Evolutionary conservation across 2,113 vertebrate genomes (phyloP).

Genomic region (Ploceus nigricollis): DNA sequence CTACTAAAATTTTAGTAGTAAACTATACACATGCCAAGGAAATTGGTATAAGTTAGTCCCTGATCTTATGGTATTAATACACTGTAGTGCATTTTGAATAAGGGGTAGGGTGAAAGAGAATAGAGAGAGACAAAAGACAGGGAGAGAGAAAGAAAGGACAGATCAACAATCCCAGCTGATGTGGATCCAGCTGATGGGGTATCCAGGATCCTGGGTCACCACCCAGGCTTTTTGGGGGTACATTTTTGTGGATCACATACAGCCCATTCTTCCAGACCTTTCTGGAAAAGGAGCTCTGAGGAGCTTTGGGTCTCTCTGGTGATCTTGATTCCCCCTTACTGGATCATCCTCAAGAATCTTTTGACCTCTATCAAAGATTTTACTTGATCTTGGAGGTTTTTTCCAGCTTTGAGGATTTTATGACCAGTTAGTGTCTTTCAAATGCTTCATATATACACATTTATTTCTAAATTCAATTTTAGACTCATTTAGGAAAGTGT

Average conservation of each 20-base stretch:
- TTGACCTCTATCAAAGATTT: background rate
- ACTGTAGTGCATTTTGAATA: background rate
- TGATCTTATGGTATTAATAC: background rate
- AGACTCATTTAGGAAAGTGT: background rate
- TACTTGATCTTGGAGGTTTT: background rate
- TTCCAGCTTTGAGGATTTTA: background rate
- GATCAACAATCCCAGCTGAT: background rate
- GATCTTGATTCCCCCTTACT: background rate
- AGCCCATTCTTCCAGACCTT: background rate
- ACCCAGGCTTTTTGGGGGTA: background rate
- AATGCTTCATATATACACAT: background rate
- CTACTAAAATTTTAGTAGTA: background rate
- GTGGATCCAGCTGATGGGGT: background rate
- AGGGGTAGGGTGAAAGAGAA: background rate
- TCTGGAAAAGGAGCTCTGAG: background rate
- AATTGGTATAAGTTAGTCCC: background rate
- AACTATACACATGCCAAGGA: background rate
- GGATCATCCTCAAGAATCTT: background rate
- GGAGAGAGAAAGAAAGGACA: background rate
- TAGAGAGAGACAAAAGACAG: background rate
- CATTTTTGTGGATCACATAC: background rate
- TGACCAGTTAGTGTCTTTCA: background rate
- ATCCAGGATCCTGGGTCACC: background rate
- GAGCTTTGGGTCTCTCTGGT: background rate
- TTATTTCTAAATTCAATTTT: background rate